phyloP scores from a whole-genome alignment of 2,888 invertebrate genomes.

The Marronus borbonicus region DNA sequence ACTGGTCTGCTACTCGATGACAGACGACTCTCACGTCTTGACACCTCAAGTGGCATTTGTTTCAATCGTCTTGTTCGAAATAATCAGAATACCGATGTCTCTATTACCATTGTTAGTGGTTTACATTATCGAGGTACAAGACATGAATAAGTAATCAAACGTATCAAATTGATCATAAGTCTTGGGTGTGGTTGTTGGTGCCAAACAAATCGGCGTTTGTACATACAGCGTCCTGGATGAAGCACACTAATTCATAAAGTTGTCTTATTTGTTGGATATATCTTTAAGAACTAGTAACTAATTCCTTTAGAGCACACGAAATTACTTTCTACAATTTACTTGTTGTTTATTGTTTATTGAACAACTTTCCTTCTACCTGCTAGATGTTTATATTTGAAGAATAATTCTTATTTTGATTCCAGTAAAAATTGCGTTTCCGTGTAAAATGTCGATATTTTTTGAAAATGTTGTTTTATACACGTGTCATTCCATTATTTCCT shows the following conservation, averaged over 20 bases:
- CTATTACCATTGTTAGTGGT: conserved; percentile 85
- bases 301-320: too few species aligned
- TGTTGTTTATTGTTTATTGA: too few species aligned
- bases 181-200: conserved; percentile 10
- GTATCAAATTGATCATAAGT: not conserved
- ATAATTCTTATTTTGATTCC: too few species aligned
- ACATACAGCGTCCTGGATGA: not conserved
- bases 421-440: too few species aligned
- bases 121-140: conserved; percentile 82
- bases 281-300: too few species aligned
- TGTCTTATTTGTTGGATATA: conserved; percentile 8
- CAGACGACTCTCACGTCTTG: conserved; percentile 80
- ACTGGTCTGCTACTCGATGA: conserved; percentile 86
- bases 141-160: not conserved
- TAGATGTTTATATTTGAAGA: too few species aligned
- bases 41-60: conserved; percentile 90
- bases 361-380: too few species aligned
- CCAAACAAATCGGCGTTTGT: conserved; percentile 1
- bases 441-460: too few species aligned
- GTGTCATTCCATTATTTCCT: too few species aligned
- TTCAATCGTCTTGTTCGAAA: conserved; percentile 88
- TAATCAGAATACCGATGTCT: conserved; percentile 88
- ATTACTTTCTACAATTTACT: too few species aligned
- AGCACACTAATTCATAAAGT: conserved; percentile 1
- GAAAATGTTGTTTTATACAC: too few species aligned